These are phyloP conservation scores for Diarsia brunnea DNA, from an alignment of 2,888 invertebrate species.

Conservation along the genomic window DNA sequence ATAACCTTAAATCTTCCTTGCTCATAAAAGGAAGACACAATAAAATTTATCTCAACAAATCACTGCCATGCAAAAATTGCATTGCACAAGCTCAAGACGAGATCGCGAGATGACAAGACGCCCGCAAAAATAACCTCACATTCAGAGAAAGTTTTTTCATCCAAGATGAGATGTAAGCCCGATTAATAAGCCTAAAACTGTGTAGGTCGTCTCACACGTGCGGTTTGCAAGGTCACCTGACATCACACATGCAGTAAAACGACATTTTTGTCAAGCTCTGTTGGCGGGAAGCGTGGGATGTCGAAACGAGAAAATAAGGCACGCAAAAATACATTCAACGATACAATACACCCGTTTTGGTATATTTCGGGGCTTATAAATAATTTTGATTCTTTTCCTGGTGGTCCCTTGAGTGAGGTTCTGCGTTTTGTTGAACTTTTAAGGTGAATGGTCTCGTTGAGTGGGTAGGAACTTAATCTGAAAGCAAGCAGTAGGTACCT, in stretches of 20 bases:
- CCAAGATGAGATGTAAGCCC: conserved; percentile 32
- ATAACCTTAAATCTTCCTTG: neutral
- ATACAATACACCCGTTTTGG: conserved; percentile 59
- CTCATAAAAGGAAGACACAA: conserved; percentile 5
- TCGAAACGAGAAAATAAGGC: conserved; percentile 57
- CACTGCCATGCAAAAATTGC: conserved; percentile 2
- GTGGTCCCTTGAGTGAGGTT: conserved; percentile 59
- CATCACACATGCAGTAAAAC: conserved; percentile 72
- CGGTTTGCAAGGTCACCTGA: conserved; percentile 69
- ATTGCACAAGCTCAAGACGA: conserved; percentile 12
- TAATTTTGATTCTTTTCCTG: conserved; percentile 58
- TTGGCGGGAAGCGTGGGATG: conserved; percentile 70
- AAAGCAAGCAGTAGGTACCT: conserved; percentile 1
- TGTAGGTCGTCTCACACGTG: conserved; percentile 65
- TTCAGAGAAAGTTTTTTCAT: conserved; percentile 52
- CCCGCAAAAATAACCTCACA: conserved; percentile 27
- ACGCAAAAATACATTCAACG: conserved; percentile 55
- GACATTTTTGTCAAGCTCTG: conserved; percentile 68
- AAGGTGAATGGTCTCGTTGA: conserved; percentile 40
- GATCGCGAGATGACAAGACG: conserved; percentile 19
- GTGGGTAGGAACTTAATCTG: conserved; percentile 29
- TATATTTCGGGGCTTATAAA: conserved; percentile 58
- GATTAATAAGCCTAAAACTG: conserved; percentile 60
- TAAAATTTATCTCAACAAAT: conserved; percentile 5
- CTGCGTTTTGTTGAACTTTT: conserved; percentile 44